Conservation (phyloP, 2,797 vertebrate genomes). For the Epinephelus awoara region DNA sequence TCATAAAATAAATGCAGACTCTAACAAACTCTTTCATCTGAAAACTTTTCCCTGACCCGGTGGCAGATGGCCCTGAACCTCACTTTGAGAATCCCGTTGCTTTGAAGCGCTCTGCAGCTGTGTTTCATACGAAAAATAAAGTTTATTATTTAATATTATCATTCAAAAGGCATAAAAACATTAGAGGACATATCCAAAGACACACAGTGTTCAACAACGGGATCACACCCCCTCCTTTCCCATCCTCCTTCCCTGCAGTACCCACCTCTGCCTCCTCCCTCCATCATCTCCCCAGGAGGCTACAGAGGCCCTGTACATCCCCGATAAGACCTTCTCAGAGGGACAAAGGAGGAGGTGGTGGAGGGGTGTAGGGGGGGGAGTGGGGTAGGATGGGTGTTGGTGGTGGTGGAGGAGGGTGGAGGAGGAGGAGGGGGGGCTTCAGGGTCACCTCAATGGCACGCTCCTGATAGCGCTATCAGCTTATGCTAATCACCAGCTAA, state of each 20-base stretch:
- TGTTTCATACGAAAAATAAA: not conserved
- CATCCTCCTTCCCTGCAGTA: constrained; percentile 35
- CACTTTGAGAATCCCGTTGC: too few relatives aligned
- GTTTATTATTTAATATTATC: constrained; percentile 41
- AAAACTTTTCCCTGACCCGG: too few relatives aligned
- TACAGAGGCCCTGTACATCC: constrained; percentile 78
- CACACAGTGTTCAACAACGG: constrained; percentile 51
- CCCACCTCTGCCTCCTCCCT: constrained; percentile 69
- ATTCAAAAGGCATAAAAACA: constrained; percentile 53
- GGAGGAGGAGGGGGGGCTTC: constrained; percentile 48
- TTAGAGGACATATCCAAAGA: constrained; percentile 78
- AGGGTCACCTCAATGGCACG: constrained; percentile 85
- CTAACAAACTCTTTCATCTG: too few relatives aligned
- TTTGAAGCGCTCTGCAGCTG: not conserved
- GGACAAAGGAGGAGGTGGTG: constrained; percentile 58
- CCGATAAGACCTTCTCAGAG: constrained; percentile 81
- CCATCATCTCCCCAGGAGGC: constrained; percentile 80
- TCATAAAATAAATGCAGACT: too few relatives aligned
- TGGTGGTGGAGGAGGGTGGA: constrained; percentile 2
- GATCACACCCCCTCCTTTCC: constrained; percentile 21
- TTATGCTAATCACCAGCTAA: constrained; percentile 89
- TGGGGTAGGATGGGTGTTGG: constrained; percentile 46
- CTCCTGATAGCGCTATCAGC: constrained; percentile 87
- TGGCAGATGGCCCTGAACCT: too few relatives aligned
- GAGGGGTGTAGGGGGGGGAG: not conserved